phyloP scores from a whole-genome alignment of 2,888 invertebrate species.

The Disparrhopalites patrizii region DNA sequence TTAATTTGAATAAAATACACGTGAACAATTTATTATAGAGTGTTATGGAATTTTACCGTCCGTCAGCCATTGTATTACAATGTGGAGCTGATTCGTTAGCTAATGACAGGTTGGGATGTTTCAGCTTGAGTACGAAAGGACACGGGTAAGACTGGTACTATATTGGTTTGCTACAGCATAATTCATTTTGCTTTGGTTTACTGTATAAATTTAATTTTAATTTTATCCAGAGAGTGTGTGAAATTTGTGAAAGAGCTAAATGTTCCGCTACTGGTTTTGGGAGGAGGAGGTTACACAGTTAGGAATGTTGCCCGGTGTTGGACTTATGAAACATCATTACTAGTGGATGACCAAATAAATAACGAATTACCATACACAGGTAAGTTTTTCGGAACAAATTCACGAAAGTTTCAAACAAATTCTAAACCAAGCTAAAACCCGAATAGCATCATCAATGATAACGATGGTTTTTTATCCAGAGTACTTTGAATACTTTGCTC shows the following conservation, averaged over 20 bases:
- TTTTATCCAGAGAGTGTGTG: slow-evolving; percentile 72
- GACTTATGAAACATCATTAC: slow-evolving; percentile 95
- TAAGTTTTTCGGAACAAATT: slow-evolving; percentile 38
- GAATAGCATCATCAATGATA: neutral
- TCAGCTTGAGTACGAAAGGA: slow-evolving; percentile 88
- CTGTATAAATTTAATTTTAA: slow-evolving; percentile 5
- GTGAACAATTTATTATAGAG: slow-evolving; percentile 60
- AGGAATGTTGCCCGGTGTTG: slow-evolving; percentile 97
- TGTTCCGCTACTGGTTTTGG: slow-evolving; percentile 86
- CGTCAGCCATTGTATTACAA: slow-evolving; percentile 93
- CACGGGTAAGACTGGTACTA: slow-evolving; percentile 74
- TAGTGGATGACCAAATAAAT: slow-evolving; percentile 87
- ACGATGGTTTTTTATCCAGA: slow-evolving; percentile 55
- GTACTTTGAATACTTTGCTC: slow-evolving; percentile 94
- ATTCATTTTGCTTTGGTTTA: neutral
- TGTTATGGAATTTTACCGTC: slow-evolving; percentile 95
- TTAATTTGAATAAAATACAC: too few species aligned
- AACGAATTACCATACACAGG: slow-evolving; percentile 89
- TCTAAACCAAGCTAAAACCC: too few species aligned
- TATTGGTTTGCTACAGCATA: neutral
- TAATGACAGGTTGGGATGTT: slow-evolving; percentile 91
- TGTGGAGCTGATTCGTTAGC: slow-evolving; percentile 98
- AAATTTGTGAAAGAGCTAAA: slow-evolving; percentile 89
- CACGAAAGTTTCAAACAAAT: too few species aligned
- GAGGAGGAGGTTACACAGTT: slow-evolving; percentile 65